Evolutionary conservation across 2,888 invertebrate species (phyloP).

Genomic region (Syritta pipiens): DNA sequence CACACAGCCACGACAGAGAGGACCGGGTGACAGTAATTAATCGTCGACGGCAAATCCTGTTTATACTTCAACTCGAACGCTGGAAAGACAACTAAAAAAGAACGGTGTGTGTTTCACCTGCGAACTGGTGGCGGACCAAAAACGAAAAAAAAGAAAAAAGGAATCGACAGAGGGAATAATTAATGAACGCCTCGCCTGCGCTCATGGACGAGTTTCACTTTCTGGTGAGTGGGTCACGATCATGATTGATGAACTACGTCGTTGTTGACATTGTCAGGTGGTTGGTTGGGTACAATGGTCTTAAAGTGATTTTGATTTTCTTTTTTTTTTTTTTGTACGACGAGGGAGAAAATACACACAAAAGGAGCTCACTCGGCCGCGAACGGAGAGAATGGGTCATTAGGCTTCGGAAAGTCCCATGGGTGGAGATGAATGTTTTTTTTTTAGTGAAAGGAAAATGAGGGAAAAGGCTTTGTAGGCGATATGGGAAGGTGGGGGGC

Average conservation of each 20-base stretch:
- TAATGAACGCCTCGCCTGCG: conserved; percentile 21
- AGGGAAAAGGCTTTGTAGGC: too few species aligned
- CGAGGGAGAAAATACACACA: not conserved
- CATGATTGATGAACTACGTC: conserved; percentile 61
- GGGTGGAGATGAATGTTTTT: not conserved
- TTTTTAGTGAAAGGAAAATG: too few species aligned
- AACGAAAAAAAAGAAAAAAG: too few species aligned
- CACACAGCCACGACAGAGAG: conserved; percentile 1
- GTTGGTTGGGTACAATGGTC: conserved; percentile 32
- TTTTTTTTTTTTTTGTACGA: not conserved
- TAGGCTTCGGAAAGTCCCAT: not conserved
- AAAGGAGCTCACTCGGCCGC: not conserved
- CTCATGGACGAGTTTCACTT: conserved; percentile 36
- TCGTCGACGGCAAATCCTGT: conserved; percentile 42
- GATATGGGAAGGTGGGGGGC: too few species aligned
- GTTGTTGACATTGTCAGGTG: conserved; percentile 58
- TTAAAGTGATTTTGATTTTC: conserved; percentile 29
- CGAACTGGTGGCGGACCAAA: too few species aligned
- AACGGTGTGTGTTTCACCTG: too few species aligned
- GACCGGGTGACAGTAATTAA: conserved; percentile 47
- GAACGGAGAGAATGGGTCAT: conserved; percentile 9
- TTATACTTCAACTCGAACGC: conserved; percentile 45
- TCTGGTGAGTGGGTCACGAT: conserved; percentile 49
- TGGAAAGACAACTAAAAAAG: too few species aligned
- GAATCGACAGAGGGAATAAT: conserved; percentile 51